phyloP scores from a whole-genome alignment of 2,888 invertebrate genomes.

The Cheilosia pagana region DNA sequence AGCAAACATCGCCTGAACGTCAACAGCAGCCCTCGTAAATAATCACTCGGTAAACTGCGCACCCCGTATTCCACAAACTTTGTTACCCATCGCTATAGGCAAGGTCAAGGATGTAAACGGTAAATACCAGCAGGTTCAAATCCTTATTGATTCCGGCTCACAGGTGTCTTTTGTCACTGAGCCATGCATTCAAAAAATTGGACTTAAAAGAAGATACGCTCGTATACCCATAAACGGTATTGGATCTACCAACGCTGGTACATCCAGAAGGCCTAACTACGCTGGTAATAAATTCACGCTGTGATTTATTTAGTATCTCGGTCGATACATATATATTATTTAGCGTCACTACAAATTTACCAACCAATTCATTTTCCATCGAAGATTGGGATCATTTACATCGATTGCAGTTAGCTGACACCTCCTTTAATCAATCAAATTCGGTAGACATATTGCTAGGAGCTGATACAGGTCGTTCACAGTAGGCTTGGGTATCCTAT shows the following conservation, averaged over 20 bases:
- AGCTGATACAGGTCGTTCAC: neutral
- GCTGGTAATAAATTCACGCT: slow-evolving; percentile 2
- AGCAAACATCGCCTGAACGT: neutral
- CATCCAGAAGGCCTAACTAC: slow-evolving; percentile 4
- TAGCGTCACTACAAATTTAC: neutral
- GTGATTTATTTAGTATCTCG: neutral
- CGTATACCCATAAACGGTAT: slow-evolving; percentile 23
- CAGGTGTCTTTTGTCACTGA: slow-evolving; percentile 17
- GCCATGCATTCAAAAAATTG: slow-evolving; percentile 8
- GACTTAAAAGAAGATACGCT: neutral
- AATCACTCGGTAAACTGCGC: neutral
- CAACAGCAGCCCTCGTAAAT: neutral
- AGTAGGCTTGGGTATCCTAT: neutral
- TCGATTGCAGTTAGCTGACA: slow-evolving; percentile 4
- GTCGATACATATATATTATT: slow-evolving; percentile 14
- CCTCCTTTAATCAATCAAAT: neutral
- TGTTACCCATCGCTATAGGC: slow-evolving; percentile 5
- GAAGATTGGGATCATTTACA: slow-evolving; percentile 4
- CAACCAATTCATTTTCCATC: neutral
- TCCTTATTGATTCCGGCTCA: slow-evolving; percentile 13
- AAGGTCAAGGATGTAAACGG: neutral
- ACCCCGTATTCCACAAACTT: neutral
- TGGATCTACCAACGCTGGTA: slow-evolving; percentile 11
- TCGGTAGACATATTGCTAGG: neutral
- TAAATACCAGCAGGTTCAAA: slow-evolving; percentile 5